A percentile compares a stretch with the other conserved stretches of the same genome.
These are phyloP conservation scores for Ptilodon capucinus DNA, from an alignment of 2,888 invertebrate genomes.

Conservation along the genomic window DNA sequence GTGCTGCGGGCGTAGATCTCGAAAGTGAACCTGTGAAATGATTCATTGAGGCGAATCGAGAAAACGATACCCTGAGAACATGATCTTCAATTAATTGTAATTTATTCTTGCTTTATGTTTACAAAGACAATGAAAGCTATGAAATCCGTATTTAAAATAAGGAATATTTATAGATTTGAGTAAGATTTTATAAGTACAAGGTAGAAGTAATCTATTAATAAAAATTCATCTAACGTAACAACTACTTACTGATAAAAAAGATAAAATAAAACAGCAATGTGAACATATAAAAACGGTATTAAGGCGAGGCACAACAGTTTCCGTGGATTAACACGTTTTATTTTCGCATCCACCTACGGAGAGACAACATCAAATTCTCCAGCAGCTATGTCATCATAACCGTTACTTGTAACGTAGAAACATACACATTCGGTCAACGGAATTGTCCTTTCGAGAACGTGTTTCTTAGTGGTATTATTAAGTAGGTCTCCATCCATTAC, in stretches of 20 bases:
- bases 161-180: background rate
- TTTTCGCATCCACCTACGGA: constrained; percentile 52
- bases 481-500: constrained; percentile 43
- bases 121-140: background rate
- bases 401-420: constrained; percentile 51
- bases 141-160: background rate
- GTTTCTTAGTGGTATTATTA: constrained; percentile 47
- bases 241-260: background rate
- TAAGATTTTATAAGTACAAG: background rate
- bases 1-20: constrained; percentile 59
- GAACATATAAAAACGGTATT: background rate
- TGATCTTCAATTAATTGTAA: constrained; percentile 49
- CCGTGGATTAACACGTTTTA: constrained; percentile 35
- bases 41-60: constrained; percentile 72
- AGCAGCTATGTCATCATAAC: constrained; percentile 54
- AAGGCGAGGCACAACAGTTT: constrained; percentile 17
- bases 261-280: background rate
- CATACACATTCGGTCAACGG: constrained; percentile 41
- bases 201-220: background rate
- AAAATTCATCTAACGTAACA: background rate
- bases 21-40: constrained; percentile 79
- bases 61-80: constrained; percentile 63
- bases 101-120: constrained; percentile 20
- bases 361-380: constrained; percentile 55
- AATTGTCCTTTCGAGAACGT: constrained; percentile 56